Evolutionary conservation across 2,888 invertebrate genomes (phyloP), one percentile per base, ranked within the genome.

Genomic region (Epistrophe grossulariae): DNA sequence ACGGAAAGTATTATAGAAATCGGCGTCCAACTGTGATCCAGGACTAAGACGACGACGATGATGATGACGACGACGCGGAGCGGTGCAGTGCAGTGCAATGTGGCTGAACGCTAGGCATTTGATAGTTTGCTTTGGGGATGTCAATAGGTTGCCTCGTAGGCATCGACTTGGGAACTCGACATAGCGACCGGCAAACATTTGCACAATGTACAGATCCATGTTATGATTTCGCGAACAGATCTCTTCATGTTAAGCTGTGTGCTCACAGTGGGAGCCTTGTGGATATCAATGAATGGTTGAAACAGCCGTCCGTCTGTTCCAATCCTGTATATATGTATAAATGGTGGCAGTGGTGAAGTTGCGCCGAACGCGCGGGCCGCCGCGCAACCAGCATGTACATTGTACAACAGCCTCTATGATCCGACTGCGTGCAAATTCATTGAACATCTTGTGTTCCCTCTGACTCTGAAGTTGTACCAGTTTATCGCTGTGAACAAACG

Each of bases 211-310:
- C 89, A 89, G 89, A 89, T 89, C 82, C 89, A 89, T 89, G 89
- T 89, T 89, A 89, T 89, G 89, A 89, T 89, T 89, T 89, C 79
- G 88, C 85, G 88, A 89, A 89, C 89, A 89, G 89, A 89, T 89
- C 89, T 89, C 84, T 87, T 88, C 88, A 88, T 89, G 89, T 89
- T 89, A 77, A 88, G 87, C 73, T 88, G 82, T 88, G 88, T 84
- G 80, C 89, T 80, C 89, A 80, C 88, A 88, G 88, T 88, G 87
- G 89, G 88, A 84, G 83, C 84, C 79, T 57, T 72, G 24, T 24
- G 66, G 84, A 76, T 87, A 82, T 84, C 78, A 84, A 88, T 84
- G 88, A 84, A 88, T 88, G 88, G 84, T 73, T 68, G 64, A 68
- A 79, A 64, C 55, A 79, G 70, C 57, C 66, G 77, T 74, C 78